Conservation (phyloP, 2,113 vertebrate genomes). For the Bos javanicus region DNA sequence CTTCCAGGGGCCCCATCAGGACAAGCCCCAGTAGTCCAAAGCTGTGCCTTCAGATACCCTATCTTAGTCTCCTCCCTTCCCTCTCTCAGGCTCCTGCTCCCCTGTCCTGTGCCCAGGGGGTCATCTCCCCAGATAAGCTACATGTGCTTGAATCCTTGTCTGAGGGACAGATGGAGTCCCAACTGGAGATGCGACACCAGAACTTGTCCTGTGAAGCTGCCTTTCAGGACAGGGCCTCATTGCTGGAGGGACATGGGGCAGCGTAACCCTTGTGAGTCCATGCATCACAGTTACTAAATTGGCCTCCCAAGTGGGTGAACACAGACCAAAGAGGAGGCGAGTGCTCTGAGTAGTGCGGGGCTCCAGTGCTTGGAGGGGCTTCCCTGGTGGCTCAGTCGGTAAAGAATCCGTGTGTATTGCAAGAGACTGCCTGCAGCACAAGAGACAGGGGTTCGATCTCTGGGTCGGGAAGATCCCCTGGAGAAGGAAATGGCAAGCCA, state of each 20-base stretch:
- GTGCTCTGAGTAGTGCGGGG: accelerated
- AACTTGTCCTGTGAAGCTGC: neutral
- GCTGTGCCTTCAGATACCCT: neutral
- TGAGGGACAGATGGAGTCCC: neutral
- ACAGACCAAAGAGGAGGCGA: neutral
- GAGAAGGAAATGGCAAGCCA: neutral
- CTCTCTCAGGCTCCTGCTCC: neutral
- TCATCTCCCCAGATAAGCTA: neutral
- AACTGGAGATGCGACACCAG: neutral
- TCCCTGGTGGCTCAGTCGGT: accelerated
- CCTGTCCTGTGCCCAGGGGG: neutral
- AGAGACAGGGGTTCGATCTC: neutral
- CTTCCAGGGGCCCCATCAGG: neutral
- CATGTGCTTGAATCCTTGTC: neutral
- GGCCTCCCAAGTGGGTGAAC: neutral
- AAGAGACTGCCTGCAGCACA: neutral
- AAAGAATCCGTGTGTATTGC: neutral
- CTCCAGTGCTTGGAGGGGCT: neutral
- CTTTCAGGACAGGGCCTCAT: neutral
- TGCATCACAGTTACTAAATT: accelerated
- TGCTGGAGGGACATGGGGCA: accelerated
- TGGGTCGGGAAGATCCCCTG: neutral
- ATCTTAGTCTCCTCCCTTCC: neutral
- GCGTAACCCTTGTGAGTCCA: no score
- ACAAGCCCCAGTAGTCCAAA: no score